Conservation (phyloP, 1,140 invertebrate genomes). For the Steinernema feltiae region DNA sequence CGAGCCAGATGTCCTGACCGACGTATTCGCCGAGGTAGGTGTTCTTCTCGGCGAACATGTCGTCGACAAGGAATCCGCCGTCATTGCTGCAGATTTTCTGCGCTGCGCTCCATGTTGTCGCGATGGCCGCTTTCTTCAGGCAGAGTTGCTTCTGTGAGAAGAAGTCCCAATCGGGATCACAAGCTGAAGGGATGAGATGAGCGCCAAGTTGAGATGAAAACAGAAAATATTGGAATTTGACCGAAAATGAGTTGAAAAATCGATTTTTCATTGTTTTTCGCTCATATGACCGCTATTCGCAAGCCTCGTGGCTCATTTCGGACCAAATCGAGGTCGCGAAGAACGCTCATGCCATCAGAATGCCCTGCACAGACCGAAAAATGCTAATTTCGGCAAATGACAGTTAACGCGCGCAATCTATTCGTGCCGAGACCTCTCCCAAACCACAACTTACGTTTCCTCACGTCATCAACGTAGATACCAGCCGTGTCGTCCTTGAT, state of each 20-base stretch:
- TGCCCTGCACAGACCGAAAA: too few species aligned
- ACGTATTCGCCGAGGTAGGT: neutral
- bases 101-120: slow-evolving; percentile 13
- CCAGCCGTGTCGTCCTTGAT: neutral
- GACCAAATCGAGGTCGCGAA: too few species aligned
- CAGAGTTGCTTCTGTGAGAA: slow-evolving; percentile 25
- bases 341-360: too few species aligned
- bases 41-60: slow-evolving; percentile 24
- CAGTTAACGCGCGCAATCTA: too few species aligned
- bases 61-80: slow-evolving; percentile 33
- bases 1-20: slow-evolving; percentile 27
- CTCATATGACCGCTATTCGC: too few species aligned
- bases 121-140: neutral
- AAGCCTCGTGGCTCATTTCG: too few species aligned
- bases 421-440: too few species aligned
- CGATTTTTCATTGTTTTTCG: neutral
- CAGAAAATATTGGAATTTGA: too few species aligned
- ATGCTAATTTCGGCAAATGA: too few species aligned
- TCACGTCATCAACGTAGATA: neutral
- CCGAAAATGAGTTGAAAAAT: too few species aligned
- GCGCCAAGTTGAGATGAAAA: too few species aligned
- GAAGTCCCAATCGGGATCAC: slow-evolving; percentile 26
- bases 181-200: too few species aligned
- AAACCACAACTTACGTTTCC: slow-evolving; percentile 16
- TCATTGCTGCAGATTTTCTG: slow-evolving; percentile 20